These are phyloP conservation scores for Drosophila neonasuta DNA, from an alignment of 2,888 invertebrate genomes.

Conservation along the genomic window DNA sequence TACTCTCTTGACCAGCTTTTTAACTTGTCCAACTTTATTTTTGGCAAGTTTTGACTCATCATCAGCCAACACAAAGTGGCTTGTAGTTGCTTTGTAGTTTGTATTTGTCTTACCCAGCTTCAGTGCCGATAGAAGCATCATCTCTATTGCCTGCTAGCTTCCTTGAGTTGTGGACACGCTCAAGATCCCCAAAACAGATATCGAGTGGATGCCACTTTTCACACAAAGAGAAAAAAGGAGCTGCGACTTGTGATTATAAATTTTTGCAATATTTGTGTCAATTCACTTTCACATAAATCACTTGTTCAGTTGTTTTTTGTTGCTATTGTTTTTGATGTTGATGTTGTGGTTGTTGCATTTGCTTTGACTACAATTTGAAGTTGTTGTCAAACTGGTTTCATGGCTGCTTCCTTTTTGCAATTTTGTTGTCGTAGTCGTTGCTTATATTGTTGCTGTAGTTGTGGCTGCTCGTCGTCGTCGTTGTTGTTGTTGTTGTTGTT, in stretches of 20 bases:
- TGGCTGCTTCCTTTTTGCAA: conserved; percentile 73
- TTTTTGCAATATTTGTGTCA: conserved; percentile 63
- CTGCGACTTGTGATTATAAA: conserved; percentile 2
- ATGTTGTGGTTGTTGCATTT: conserved; percentile 45
- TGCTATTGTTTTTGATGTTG: conserved; percentile 29
- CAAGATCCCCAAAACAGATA: conserved; percentile 24
- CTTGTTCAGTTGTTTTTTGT: conserved; percentile 53
- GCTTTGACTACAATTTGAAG: conserved; percentile 62
- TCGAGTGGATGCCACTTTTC: conserved; percentile 37
- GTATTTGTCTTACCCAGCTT: conserved; percentile 80
- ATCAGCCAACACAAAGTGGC: background rate
- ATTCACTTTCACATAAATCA: conserved; percentile 77
- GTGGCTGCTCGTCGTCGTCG: conserved; percentile 40
- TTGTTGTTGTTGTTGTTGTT: conserved; percentile 28
- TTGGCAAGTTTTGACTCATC: conserved; percentile 22
- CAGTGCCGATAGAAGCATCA: conserved; percentile 82
- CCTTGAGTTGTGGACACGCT: conserved; percentile 28
- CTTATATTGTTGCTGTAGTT: conserved; percentile 34
- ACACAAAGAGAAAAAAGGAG: background rate
- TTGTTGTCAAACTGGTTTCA: conserved; percentile 67
- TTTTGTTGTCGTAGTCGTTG: conserved; percentile 59
- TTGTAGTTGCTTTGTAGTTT: background rate
- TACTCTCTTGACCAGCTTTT: background rate
- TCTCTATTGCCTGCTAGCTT: conserved; percentile 58
- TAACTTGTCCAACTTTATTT: background rate